phyloP scores from a whole-genome alignment of 2,888 invertebrate species.

The Zeuzera pyrina region DNA sequence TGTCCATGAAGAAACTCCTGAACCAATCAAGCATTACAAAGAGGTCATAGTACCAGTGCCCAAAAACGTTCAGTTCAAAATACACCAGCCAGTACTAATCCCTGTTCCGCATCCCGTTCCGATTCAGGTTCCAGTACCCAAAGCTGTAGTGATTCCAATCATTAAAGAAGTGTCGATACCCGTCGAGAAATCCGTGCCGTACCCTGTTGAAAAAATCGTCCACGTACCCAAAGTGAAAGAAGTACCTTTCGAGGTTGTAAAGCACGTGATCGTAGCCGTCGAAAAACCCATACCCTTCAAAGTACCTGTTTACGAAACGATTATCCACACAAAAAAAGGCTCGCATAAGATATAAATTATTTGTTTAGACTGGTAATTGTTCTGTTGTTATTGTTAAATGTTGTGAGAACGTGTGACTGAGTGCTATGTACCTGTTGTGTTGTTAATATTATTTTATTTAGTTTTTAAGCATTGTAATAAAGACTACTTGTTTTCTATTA shows the following conservation, averaged over 20 bases:
- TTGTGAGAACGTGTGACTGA: slow-evolving; percentile 15
- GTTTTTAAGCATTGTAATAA: slow-evolving; percentile 5
- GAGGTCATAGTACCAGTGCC: slow-evolving; percentile 77
- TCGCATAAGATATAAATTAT: slow-evolving; percentile 45
- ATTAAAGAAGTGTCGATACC: slow-evolving; percentile 79
- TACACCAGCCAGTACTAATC: slow-evolving; percentile 70
- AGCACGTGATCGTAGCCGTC: slow-evolving; percentile 78
- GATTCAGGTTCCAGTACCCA: slow-evolving; percentile 78
- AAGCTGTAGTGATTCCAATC: slow-evolving; percentile 78
- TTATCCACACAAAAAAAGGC: slow-evolving; percentile 79
- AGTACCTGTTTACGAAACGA: slow-evolving; percentile 80
- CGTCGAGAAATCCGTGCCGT: slow-evolving; percentile 81
- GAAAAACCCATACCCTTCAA: slow-evolving; percentile 80
- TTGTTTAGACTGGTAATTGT: slow-evolving; percentile 11
- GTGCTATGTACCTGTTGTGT: slow-evolving; percentile 17
- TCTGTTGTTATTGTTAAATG: slow-evolving; percentile 12
- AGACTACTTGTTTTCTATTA: not conserved
- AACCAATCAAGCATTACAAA: slow-evolving; percentile 78
- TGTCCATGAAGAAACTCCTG: slow-evolving; percentile 78
- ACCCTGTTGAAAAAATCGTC: slow-evolving; percentile 77
- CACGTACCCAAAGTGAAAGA: slow-evolving; percentile 79
- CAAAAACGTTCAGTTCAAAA: slow-evolving; percentile 74
- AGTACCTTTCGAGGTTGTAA: slow-evolving; percentile 79
- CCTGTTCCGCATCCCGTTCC: slow-evolving; percentile 78
- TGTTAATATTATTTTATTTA: slow-evolving; percentile 17